Evolutionary conservation across 2,113 vertebrate genomes (phyloP), one percentile per base, ranked within the genome.

Genomic region (Tyrannus savana): DNA sequence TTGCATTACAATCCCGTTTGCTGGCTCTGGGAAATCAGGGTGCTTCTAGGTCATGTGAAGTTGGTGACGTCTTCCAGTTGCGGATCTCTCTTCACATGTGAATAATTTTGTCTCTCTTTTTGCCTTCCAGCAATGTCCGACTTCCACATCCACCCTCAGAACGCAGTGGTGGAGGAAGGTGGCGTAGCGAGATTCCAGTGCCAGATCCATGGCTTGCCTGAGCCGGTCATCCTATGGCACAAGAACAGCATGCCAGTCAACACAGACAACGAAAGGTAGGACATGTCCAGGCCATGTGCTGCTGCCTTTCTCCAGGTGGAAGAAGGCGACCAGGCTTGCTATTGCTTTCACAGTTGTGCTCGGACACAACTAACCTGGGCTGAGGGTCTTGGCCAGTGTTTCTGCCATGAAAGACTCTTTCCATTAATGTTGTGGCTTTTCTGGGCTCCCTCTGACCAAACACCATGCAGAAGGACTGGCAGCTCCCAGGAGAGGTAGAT

Each of bases 171-270:
- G 12, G 99, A 99, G 92, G 98, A 99, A 95, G 98, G 99, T 0
- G 99, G 99, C 0, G 98, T 99, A 24, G 99, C 98, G 3, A 98
- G 99, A 55, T 99, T 99, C 97, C 99, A 99, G 98, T 99, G 99
- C 97, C 99, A 99, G 97, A 99, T 99, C 97, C 99, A 98, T 0
- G 99, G 99, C 28, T 97, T 99, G 95, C 99, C 99, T 31, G 99
- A 99, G 93, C 99, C 99, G 0, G 94, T 98, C 87, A 99, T 99
- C 97, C 98, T 98, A 33, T 99, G 99, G 99, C 99, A 99, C 81
- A 99, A 99, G 98, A 99, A 99, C 87, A 98, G 98, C 39, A 96
- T 93, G 35, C 98, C 99, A 0, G 98, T 99, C 84, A 98, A 99
- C 97, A 99, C 99, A 2, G 95, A 98, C 58, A 97, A 99, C 0